These are phyloP conservation scores for Cacatua alba DNA, from an alignment of 2,113 vertebrate species.

Conservation along the genomic window DNA sequence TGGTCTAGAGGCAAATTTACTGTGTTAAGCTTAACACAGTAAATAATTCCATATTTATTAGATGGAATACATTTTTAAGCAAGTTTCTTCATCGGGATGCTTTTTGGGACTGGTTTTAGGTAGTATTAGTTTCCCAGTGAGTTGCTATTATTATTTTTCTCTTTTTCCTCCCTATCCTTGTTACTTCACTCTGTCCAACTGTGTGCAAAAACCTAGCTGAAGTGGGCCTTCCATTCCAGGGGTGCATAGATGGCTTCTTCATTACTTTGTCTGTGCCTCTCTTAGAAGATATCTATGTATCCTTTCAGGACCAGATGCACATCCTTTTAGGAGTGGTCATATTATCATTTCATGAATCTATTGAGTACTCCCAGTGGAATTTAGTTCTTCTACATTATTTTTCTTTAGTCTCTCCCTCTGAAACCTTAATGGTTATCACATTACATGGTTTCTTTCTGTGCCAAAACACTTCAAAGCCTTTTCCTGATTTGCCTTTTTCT, in stretches of 20 bases:
- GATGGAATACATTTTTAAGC: neutral
- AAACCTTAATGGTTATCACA: neutral
- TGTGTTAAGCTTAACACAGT: neutral
- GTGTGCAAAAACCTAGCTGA: neutral
- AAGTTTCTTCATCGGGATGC: neutral
- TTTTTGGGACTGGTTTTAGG: neutral
- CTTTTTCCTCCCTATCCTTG: rapidly evolving
- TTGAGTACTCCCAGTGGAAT: neutral
- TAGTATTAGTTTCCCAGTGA: neutral
- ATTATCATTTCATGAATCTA: neutral
- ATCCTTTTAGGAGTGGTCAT: neutral
- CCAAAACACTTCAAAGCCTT: neutral
- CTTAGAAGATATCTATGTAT: neutral
- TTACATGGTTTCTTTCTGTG: neutral
- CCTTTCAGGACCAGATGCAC: neutral
- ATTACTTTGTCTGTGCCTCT: neutral
- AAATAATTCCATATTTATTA: neutral
- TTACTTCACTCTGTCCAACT: neutral
- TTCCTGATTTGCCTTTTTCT: neutral
- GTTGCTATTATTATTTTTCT: neutral
- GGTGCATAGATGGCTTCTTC: neutral
- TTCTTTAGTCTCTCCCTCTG: neutral
- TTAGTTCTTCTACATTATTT: neutral
- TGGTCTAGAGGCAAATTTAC: neutral
- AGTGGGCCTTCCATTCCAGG: neutral